A percentile compares a stretch with the other conserved stretches of the same genome.
phyloP scores from a whole-genome alignment of 2,113 vertebrate species.

The Salvelinus sp. region DNA sequence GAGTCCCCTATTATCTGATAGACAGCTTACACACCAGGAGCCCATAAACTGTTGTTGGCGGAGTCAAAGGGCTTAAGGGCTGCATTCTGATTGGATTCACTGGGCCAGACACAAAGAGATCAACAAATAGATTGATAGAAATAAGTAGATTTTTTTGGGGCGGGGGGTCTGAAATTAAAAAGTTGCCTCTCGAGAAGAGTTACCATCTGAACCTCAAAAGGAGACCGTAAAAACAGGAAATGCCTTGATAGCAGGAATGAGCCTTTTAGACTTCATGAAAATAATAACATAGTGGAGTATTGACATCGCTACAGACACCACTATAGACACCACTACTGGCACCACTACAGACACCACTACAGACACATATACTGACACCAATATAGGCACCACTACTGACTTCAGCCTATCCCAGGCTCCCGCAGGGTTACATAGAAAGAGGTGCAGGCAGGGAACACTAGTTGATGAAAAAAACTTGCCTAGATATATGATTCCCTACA shows the following conservation, averaged over 20 bases:
- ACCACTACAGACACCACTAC: no score
- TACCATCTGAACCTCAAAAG: conserved; percentile 49
- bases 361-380: no score
- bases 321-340: no score
- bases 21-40: conserved; percentile 71
- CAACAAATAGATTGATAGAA: conserved; percentile 63
- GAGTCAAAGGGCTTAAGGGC: conserved; percentile 66
- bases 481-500: conserved; percentile 14
- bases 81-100: conserved; percentile 66
- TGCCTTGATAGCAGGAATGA: conserved; percentile 26
- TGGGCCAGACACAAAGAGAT: conserved; percentile 61
- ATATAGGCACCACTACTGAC: neutral
- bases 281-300: no score
- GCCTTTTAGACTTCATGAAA: conserved; percentile 1
- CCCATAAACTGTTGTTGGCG: conserved; percentile 65
- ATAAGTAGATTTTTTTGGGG: conserved; percentile 19
- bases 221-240: conserved; percentile 27
- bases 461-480: conserved; percentile 53
- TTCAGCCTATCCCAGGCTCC: conserved; percentile 47
- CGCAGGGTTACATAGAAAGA: conserved; percentile 53
- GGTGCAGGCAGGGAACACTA: conserved; percentile 11
- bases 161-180: conserved; percentile 22
- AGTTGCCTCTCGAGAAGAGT: conserved; percentile 25
- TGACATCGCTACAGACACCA: no score
- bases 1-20: conserved; percentile 74